Evolutionary conservation across 2,888 invertebrate genomes (phyloP).

Genomic region (Nemoura dubitans): DNA sequence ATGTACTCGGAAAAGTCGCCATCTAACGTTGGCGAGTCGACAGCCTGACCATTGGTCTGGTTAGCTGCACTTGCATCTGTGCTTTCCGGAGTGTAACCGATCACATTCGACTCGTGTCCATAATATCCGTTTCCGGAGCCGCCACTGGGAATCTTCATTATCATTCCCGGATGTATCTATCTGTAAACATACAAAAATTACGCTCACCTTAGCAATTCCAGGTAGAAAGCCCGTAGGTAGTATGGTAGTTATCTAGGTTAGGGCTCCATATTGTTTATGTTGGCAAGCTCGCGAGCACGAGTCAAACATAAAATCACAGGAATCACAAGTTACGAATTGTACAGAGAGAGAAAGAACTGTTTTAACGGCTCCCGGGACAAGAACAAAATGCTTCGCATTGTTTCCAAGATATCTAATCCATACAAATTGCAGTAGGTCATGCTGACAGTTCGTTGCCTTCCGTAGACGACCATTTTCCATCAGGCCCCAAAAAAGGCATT

Average conservation of each 20-base stretch:
- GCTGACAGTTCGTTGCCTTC: conserved; percentile 21
- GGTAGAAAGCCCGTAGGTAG: background rate
- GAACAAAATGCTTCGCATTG: background rate
- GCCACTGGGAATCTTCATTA: conserved; percentile 51
- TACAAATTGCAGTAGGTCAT: conserved; percentile 13
- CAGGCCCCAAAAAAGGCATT: conserved; percentile 27
- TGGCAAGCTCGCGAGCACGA: background rate
- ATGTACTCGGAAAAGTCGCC: conserved; percentile 89
- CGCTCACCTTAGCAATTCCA: background rate
- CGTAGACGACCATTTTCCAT: conserved; percentile 38
- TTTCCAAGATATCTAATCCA: background rate
- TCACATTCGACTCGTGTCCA: conserved; percentile 50
- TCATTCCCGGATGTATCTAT: conserved; percentile 36
- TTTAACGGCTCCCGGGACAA: background rate
- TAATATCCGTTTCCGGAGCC: conserved; percentile 49
- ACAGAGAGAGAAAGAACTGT: background rate
- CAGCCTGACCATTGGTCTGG: conserved; percentile 49
- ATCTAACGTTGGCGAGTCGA: conserved; percentile 60
- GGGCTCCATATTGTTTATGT: conserved; percentile 4
- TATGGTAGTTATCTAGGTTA: background rate
- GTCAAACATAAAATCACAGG: background rate
- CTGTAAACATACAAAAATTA: conserved; percentile 29
- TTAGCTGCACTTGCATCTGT: conserved; percentile 48
- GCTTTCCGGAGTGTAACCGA: conserved; percentile 45
- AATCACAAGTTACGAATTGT: background rate